Evolutionary conservation across 2,888 invertebrate genomes (phyloP).

Genomic region (Drosophila borealis): DNA sequence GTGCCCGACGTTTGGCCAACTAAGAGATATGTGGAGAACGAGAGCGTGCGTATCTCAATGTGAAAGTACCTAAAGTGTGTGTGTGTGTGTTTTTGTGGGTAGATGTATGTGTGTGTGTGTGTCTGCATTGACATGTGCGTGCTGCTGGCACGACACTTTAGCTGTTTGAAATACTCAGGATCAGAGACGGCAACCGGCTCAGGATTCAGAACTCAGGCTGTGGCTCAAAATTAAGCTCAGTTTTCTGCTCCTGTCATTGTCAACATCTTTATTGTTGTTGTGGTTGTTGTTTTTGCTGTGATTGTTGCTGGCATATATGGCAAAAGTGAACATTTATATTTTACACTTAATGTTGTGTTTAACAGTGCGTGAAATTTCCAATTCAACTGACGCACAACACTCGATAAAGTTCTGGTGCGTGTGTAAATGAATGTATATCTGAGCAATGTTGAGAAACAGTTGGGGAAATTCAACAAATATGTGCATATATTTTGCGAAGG

Average conservation of each 20-base stretch:
- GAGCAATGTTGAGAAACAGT: not conserved
- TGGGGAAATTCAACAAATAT: not conserved
- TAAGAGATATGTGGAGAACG: constrained; percentile 12
- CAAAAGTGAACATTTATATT: constrained; percentile 37
- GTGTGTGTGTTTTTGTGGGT: constrained; percentile 13
- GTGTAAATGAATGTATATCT: not conserved
- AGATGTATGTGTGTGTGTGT: constrained; percentile 19
- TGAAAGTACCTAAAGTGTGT: constrained; percentile 6
- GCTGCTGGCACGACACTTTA: constrained; percentile 68
- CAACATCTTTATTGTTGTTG: constrained; percentile 3
- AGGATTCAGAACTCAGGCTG: constrained; percentile 16
- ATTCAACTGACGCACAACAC: constrained; percentile 36
- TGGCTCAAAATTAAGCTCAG: constrained; percentile 34
- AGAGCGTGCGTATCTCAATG: not conserved
- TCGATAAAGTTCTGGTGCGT: constrained; percentile 16
- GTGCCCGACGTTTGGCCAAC: constrained; percentile 24
- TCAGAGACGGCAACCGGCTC: constrained; percentile 30
- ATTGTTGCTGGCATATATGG: constrained; percentile 7
- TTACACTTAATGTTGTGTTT: constrained; percentile 45
- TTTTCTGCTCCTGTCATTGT: constrained; percentile 22
- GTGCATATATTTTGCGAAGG: too few species aligned
- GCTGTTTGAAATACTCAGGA: constrained; percentile 62
- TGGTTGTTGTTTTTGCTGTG: not conserved
- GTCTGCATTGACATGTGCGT: constrained; percentile 65
- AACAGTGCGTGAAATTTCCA: constrained; percentile 42